Evolutionary conservation across 1,140 invertebrate genomes (phyloP), one percentile per base, ranked within the genome.

Genomic region (Rhynchophorus ferrugineus): DNA sequence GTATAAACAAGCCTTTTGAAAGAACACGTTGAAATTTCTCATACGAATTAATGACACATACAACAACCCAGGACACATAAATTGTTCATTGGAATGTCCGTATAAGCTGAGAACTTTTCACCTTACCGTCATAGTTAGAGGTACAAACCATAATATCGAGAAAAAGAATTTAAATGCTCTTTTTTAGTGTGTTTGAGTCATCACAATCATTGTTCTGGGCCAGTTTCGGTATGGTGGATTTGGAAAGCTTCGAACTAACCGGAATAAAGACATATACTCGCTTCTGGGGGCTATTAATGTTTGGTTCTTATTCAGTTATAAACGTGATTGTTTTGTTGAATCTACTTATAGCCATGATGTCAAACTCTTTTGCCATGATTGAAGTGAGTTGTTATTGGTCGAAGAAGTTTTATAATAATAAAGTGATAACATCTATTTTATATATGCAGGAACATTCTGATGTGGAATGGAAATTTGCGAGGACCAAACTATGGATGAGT

Each of bases 201-300:
- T 83, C 87, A 16, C 89, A 94, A 67, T 91, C 86, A 33, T 71
- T 94, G 16, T 94, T 92, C 70, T 94, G 89, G 89, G 87, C 88
- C 36, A 85, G 85, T 68, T 94, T 91, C 65, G 89, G 89, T 1
- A 80, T 88, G 63, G 77, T 92, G 2, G 87, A 87, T 19, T 74
- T 91, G n/a, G 81, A 83, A 19, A 82, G 77, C 59, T 89, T 89
- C 62, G 85, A 89, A 67, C 69, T 89, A 24, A 76, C 78, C 2
- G 79, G 85, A 29, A 86, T 88, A 52, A 86, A 88, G 65, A 78
- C 79, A 0, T 88, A 87, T 63, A 89, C 86, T 1, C 70, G 84
- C 45, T 88, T 88, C 66, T 88, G 85, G 85, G 84, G 83, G 19
- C 69, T 89, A 48, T 72, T 89, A 44, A 88, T 88, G 83, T 88